These are phyloP conservation scores for Lucilia cuprina DNA, from an alignment of 1,140 invertebrate species.

Conservation along the genomic window DNA sequence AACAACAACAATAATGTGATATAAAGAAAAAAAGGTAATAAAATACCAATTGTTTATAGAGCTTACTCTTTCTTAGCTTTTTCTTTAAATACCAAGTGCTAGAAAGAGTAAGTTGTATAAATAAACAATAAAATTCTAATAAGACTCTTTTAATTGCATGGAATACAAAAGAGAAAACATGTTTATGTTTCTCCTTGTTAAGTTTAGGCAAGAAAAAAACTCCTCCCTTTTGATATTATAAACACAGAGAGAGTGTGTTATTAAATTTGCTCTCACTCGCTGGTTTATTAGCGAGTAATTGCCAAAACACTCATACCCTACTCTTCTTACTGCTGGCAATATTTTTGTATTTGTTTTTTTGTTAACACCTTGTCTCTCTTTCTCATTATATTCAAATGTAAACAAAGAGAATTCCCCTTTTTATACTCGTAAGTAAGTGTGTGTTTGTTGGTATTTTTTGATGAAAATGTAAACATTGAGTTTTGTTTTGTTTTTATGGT, in stretches of 20 bases:
- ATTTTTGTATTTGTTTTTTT: background rate
- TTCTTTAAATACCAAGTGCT: background rate
- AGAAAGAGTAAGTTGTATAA: background rate
- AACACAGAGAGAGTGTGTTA: background rate
- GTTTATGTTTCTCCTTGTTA: background rate
- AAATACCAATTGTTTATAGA: background rate
- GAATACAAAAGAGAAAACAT: background rate
- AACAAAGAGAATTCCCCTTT: slow-evolving; percentile 1
- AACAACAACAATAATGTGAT: too few relatives aligned
- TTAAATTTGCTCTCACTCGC: background rate
- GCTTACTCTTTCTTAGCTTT: background rate
- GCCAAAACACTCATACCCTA: background rate
- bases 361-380: background rate
- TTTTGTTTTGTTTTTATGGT: background rate
- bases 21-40: background rate
- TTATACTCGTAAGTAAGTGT: background rate
- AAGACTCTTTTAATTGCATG: background rate
- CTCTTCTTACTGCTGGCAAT: background rate
- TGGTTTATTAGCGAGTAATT: background rate
- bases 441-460: background rate
- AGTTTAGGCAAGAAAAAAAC: background rate
- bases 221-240: background rate
- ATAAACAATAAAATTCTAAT: background rate
- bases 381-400: background rate
- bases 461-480: background rate